Evolutionary conservation across 2,888 invertebrate species (phyloP), one percentile per base, ranked within the genome.

Genomic region (Eustalomyia histrio): DNA sequence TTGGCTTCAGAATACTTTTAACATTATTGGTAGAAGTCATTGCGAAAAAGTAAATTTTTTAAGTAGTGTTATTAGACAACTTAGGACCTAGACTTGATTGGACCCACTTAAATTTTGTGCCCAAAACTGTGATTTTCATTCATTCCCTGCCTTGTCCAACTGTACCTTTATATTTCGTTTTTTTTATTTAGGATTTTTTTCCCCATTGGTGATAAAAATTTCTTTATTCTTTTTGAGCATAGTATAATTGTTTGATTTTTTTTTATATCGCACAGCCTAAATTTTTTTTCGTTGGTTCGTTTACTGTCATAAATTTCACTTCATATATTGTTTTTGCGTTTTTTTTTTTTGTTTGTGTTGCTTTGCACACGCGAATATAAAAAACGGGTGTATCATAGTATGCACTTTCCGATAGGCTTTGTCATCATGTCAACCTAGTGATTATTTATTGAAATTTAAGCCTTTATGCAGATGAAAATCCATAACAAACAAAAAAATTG

Each of bases 401-500:
- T 81, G 80, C 80, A 81, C 76, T 81, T 81, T 81, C 74, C 87
- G 87, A 87, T 87, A 87, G 83, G 83, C 81, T 79, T 85, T 87
- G 87, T 87, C 87, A 85, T 85, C 86, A 84, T 87, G 87, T 87
- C 87, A 87, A 85, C 82, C 87, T 84, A 86, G 87, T 86, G 87
- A 87, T 87, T 87, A 87, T 87, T 87, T 87, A 87, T 87, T 87
- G 87, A 87, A 86, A 87, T 87, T 87, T 87, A 86, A 85, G 85
- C 84, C 72, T 83, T 83, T 81, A 81, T 81, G 78, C 69, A 64
- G 65, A 81, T 78, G 78, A 69, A 78, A 64, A 53, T 74, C n/a
- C 16, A 33, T 61, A 24, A 24, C 10, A 55, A 71, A 57, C 50
- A 65, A 64, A 60, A 29, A 60, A 16, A 21, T 43, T 60, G 4